Percentiles rank a stretch among this genome's conserved stretches.
Conservation (phyloP, 1,140 invertebrate genomes). For the Harlomillsia oculata region DNA sequence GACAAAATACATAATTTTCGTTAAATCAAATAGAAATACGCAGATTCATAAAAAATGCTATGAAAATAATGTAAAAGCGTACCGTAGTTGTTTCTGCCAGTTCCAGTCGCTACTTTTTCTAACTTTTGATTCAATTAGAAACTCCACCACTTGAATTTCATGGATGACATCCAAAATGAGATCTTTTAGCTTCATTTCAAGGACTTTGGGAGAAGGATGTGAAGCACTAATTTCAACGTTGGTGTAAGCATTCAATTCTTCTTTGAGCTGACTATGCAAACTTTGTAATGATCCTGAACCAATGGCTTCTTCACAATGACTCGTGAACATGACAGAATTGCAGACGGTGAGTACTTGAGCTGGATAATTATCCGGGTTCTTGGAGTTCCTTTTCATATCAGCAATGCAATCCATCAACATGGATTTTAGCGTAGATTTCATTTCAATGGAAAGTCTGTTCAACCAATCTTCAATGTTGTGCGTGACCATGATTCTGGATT, state of each 20-base stretch:
- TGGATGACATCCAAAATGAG: slow-evolving; percentile 91
- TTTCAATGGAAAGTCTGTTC: slow-evolving; percentile 63
- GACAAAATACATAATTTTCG: too few relatives aligned
- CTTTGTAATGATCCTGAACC: slow-evolving; percentile 50
- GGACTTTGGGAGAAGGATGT: slow-evolving; percentile 40
- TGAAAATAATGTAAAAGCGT: not conserved
- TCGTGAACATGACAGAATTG: slow-evolving; percentile 66
- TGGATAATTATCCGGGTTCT: slow-evolving; percentile 62
- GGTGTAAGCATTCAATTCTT: slow-evolving; percentile 56
- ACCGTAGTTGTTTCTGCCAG: slow-evolving; percentile 94
- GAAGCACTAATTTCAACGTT: slow-evolving; percentile 37
- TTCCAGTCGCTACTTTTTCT: slow-evolving; percentile 64
- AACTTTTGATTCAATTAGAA: slow-evolving; percentile 59
- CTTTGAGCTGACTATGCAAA: slow-evolving; percentile 44
- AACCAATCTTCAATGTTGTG: slow-evolving; percentile 81
- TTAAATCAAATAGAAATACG: too few relatives aligned
- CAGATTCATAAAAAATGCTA: not conserved
- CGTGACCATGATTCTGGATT: slow-evolving; percentile 62
- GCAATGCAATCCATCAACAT: slow-evolving; percentile 60
- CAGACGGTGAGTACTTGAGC: slow-evolving; percentile 69
- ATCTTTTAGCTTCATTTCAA: slow-evolving; percentile 58
- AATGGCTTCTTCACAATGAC: slow-evolving; percentile 71
- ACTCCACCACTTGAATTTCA: slow-evolving; percentile 70
- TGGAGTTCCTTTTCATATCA: slow-evolving; percentile 43
- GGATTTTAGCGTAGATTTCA: slow-evolving; percentile 64